A percentile compares a stretch with the other conserved stretches of the same genome.
Conservation (phyloP, 1,140 invertebrate genomes). For the Oedothorax gibbosus region DNA sequence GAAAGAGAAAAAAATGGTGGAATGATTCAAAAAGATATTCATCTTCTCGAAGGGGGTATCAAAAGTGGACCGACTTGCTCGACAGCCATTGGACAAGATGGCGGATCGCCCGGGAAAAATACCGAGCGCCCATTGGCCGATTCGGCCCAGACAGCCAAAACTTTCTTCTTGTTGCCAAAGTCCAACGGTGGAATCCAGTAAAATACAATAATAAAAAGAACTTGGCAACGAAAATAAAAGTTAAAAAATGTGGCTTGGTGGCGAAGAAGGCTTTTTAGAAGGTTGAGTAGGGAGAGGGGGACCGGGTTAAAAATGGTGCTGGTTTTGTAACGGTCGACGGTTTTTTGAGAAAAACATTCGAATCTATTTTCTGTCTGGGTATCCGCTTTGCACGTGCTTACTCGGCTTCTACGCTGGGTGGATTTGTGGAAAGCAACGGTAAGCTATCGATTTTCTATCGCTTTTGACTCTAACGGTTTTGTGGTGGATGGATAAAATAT, state of each 20-base stretch:
- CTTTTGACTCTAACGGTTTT: no score
- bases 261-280: background rate
- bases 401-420: no score
- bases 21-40: no score
- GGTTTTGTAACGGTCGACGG: conserved; percentile 42
- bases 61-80: conserved; percentile 15
- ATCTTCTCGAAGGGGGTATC: background rate
- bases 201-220: conserved; percentile 16
- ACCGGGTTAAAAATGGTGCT: conserved; percentile 48
- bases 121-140: conserved; percentile 27
- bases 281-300: conserved; percentile 3
- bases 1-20: background rate
- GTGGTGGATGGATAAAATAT: no score
- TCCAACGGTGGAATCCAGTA: conserved; percentile 50
- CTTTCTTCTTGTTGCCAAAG: conserved; percentile 44
- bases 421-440: no score
- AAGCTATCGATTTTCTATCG: no score
- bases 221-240: conserved; percentile 5
- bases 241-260: conserved; percentile 6
- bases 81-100: conserved; percentile 39
- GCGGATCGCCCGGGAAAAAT: conserved; percentile 46
- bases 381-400: no score
- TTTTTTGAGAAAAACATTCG: no score
- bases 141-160: conserved; percentile 38
- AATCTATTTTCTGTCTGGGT: no score